Conservation (phyloP, 2,797 vertebrate species). For the Acrocephalus scirpaceus region DNA sequence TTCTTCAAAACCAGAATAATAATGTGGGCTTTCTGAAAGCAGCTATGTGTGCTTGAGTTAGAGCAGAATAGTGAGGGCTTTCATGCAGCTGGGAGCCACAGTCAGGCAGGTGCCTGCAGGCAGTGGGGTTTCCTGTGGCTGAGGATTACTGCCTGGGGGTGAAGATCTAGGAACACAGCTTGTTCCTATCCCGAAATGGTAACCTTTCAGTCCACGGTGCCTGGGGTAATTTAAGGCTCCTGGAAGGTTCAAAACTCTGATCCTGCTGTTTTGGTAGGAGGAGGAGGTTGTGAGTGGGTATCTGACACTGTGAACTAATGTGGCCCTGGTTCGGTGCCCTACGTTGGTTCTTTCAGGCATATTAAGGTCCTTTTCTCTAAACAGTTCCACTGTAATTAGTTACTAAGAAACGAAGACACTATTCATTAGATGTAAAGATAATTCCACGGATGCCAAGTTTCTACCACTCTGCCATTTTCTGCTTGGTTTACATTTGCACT, state of each 20-base stretch:
- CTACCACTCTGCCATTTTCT: slow-evolving; percentile 6
- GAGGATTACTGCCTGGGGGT: background rate
- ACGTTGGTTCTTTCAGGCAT: background rate
- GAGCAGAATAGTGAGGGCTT: slow-evolving; percentile 16
- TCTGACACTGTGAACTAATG: background rate
- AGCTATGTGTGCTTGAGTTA: background rate
- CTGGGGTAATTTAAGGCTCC: background rate
- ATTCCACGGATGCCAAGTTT: background rate
- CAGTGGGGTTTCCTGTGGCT: background rate
- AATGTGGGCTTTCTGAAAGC: slow-evolving; percentile 36
- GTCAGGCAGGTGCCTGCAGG: slow-evolving; percentile 5
- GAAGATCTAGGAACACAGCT: background rate
- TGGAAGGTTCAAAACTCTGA: background rate
- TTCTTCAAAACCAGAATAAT: slow-evolving; percentile 43
- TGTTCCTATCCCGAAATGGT: background rate
- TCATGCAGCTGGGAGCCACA: background rate
- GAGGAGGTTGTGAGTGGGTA: background rate
- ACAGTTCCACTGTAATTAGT: slow-evolving; percentile 4
- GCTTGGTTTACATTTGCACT: background rate
- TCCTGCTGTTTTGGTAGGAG: background rate
- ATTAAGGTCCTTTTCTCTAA: background rate
- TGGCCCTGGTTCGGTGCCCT: rapidly evolving
- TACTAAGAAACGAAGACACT: background rate
- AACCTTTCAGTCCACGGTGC: background rate
- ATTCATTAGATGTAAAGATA: slow-evolving; percentile 18